Evolutionary conservation across 2,797 vertebrate genomes (phyloP), one percentile per base, ranked within the genome.

Genomic region (Sebastes oblongus): DNA sequence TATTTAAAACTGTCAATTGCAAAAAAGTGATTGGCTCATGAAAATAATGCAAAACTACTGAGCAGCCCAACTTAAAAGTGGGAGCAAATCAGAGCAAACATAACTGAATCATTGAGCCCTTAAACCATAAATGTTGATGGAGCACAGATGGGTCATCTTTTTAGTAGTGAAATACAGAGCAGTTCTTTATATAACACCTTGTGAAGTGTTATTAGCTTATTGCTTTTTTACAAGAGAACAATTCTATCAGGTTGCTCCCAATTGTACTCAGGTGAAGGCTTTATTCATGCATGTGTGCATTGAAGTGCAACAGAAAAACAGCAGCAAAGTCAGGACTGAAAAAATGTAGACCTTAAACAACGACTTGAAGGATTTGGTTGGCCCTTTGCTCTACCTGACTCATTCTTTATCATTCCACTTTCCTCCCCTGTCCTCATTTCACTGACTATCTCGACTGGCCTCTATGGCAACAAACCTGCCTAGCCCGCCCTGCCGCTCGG

Each of bases 61-160:
- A 68, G 72, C 70, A 58, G 54, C 18, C 55, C 42, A 70, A 54
- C 56, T 39, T 77, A 24, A 72, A 73, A 78, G 20, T 69, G 24
- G 25, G 34, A 77, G 75, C 65, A 67, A 67, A 72, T 68, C 18
- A 71, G 52, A 65, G 42, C 54, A 80, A 83, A 81, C n/a, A 65
- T 16, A 69, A 75, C 36, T 46, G 20, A 83, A 76, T 77, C 66
- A 78, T 55, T 69, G 56, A 86, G 69, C 75, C 61, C 50, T 72
- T 72, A 50, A 81, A 74, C 54, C 55, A 77, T 70, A 84, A 71
- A 85, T 77, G 70, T 73, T 75, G 75, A 85, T 81, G 56, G 69
- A 77, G 58, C 74, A 72, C 22, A 72, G 34, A 79, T 70, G 65
- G 66, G 70, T 12, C 58, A 73, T 58, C 22, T 60, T 74, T 46